Base-by-base conservation (phyloP, 2,797 vertebrate species). In the Hydrocynus forskahlii region DNA sequence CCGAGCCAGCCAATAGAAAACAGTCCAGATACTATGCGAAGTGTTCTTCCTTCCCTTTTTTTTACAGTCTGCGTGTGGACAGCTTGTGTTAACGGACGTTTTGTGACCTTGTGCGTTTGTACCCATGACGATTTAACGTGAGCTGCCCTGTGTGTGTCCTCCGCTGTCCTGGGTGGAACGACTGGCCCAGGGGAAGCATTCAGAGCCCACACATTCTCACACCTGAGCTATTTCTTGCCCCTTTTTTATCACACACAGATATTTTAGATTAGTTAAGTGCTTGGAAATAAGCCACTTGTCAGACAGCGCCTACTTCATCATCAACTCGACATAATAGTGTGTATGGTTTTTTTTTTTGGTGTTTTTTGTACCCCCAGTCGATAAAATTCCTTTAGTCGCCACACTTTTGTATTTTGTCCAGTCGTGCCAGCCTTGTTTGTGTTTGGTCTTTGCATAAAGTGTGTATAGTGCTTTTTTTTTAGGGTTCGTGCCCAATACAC, bases 401-500 rank as follows among this genome's bases (percentile, higher is more conserved):
- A 35, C 9, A 6, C 9, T 8, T 48, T 48, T 48, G 64, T 40
- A 7, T 84, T 91, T 90, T 91, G 90, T 87, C 89, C 50, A 7
- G 29, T 1, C 17, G n/a, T 35, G 16, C 17, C 52, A 1, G 35
- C 12, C 48, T 64, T 50, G 64, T 62, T 68, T 70, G 80, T 55
- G 2, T n/a, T 38, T 59, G 12, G 14, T 25, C 8, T 23, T 23
- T 14, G 35, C 48, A 52, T 13, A 55, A 76, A 35, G 17, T 9
- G 70, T 57, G 50, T 21, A 38, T 6, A 73, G 67, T 84, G 6
- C 5, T 45, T 69, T 59, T 7, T 1, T 16, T 64, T 38, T 17
- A 43, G 64, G 16, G 45, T 70, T 78, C 76, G 63, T 82, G 76
- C 10, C 63, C 14, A 50, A 21, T 69, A 38, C 64, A 43, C 52